phyloP scores from a whole-genome alignment of 2,113 vertebrate genomes.

The Gobio gobio region DNA sequence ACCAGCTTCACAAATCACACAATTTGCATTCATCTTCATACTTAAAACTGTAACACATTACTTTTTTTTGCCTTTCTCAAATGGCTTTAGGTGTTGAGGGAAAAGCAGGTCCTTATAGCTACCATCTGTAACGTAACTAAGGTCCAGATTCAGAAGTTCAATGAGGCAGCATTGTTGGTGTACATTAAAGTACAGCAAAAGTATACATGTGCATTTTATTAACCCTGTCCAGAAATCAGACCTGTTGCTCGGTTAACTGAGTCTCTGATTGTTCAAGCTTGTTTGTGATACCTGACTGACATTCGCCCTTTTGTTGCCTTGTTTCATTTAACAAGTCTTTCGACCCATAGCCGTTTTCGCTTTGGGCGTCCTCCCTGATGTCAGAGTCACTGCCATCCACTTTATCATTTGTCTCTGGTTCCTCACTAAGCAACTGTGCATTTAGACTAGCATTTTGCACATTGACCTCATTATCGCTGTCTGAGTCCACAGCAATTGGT shows the following conservation, averaged over 20 bases:
- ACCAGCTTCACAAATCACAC: conserved; percentile 47
- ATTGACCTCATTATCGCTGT: conserved; percentile 71
- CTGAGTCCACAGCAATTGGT: conserved; percentile 76
- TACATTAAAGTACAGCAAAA: conserved; percentile 54
- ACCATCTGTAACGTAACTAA: conserved; percentile 29
- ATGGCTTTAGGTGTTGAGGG: conserved; percentile 62
- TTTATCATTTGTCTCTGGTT: conserved; percentile 50
- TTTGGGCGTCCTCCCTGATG: conserved; percentile 77
- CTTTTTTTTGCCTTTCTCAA: conserved; percentile 48
- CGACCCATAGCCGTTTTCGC: conserved; percentile 80
- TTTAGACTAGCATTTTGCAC: conserved; percentile 50
- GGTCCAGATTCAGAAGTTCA: conserved; percentile 61
- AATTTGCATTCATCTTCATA: conserved; percentile 59
- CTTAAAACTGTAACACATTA: conserved; percentile 31
- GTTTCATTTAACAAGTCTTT: conserved; percentile 76
- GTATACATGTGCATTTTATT: conserved; percentile 38
- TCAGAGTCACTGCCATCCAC: conserved; percentile 77
- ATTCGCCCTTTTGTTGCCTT: conserved; percentile 82
- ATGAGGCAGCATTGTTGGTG: conserved; percentile 71
- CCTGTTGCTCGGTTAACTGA: conserved; percentile 73
- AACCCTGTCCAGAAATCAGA: conserved; percentile 62
- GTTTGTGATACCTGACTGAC: conserved; percentile 73
- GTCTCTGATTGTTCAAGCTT: conserved; percentile 72
- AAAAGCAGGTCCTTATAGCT: conserved; percentile 35
- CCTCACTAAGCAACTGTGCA: background rate